phyloP scores from a whole-genome alignment of 2,113 vertebrate genomes.

The Brevimyrus niger region DNA sequence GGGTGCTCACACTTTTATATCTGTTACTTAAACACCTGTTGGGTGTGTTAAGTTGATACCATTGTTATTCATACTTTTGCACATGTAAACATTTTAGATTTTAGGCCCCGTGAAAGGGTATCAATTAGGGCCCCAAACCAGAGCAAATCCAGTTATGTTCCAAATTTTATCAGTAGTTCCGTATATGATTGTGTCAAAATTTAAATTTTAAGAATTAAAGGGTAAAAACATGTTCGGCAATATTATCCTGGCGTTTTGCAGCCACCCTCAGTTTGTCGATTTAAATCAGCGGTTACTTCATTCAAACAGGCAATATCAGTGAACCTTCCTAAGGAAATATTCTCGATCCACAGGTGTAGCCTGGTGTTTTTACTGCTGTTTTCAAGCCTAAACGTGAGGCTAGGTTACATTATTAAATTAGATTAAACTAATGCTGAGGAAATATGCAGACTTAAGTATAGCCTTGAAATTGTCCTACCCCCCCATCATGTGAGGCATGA shows the following conservation, averaged over 20 bases:
- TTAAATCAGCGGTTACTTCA: neutral
- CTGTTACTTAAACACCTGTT: neutral
- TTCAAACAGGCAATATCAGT: neutral
- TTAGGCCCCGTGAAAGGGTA: neutral
- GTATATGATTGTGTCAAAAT: neutral
- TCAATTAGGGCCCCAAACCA: too few relatives aligned
- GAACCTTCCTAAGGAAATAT: neutral
- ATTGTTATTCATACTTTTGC: neutral
- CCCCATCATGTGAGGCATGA: too few relatives aligned
- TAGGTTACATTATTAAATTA: too few relatives aligned
- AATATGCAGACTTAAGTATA: neutral
- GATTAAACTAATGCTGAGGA: neutral
- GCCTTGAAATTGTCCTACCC: neutral
- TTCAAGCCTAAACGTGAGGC: too few relatives aligned
- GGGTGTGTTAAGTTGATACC: neutral
- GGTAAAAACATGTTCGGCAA: neutral
- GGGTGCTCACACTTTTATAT: neutral
- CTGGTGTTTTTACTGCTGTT: neutral
- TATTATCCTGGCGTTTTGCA: neutral
- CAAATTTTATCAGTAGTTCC: neutral
- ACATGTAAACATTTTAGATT: neutral
- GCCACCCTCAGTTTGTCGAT: neutral
- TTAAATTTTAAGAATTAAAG: neutral
- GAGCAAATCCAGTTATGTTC: too few relatives aligned
- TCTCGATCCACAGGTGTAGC: neutral